Conservation (phyloP, 1,140 invertebrate species). For the Zaprionus inermis region DNA sequence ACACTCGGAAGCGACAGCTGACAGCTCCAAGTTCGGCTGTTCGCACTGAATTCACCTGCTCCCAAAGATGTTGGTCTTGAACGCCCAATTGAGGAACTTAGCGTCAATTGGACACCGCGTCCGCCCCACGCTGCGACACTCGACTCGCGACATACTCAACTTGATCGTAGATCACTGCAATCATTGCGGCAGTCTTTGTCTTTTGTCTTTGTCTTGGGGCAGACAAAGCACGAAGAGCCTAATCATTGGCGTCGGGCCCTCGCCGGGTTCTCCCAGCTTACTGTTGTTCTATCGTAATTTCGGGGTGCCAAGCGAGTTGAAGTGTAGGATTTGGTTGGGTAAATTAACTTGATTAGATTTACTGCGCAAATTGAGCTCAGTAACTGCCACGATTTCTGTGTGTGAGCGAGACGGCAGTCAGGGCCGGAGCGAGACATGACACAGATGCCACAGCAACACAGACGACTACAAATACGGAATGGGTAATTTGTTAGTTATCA, state of each 20-base stretch:
- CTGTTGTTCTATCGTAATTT: background rate
- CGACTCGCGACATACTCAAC: background rate
- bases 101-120: constrained; percentile 21
- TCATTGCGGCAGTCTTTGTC: constrained; percentile 15
- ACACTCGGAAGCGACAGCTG: constrained; percentile 13
- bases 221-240: background rate
- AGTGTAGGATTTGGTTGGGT: constrained; percentile 49
- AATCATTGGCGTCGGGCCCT: background rate
- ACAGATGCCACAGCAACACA: background rate
- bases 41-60: constrained; percentile 27
- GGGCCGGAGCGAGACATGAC: background rate
- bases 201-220: background rate
- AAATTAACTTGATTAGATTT: constrained; percentile 82
- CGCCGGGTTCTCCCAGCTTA: background rate
- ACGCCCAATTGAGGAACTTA: constrained; percentile 25
- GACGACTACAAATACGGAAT: constrained; percentile 25
- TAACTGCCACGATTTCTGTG: constrained; percentile 36
- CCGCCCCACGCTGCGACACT: background rate
- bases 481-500: constrained; percentile 46
- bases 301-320: constrained; percentile 36
- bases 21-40: constrained; percentile 31
- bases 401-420: background rate
- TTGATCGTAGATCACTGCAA: constrained; percentile 6
- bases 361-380: constrained; percentile 63
- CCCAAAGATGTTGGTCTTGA: constrained; percentile 12